Base-by-base conservation (phyloP, 2,113 vertebrate species). In the Phoxinus phoxinus region DNA sequence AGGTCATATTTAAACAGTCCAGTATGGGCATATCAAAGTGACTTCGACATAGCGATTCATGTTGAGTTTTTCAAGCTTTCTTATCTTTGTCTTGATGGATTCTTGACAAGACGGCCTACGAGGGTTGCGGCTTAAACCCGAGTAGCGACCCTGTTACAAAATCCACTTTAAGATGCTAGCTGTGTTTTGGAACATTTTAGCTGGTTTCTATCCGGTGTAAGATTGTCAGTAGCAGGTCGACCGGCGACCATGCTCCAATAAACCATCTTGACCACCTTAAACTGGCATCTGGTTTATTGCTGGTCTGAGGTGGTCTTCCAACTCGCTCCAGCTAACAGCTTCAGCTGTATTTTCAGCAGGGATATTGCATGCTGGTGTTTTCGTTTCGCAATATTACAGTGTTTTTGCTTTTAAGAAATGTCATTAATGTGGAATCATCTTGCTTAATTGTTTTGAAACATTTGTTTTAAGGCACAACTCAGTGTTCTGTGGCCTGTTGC, bases 41-140 rank as follows among this genome's bases (percentile, higher is more conserved):
- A 19, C 65, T 25, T 51, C 32, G 81, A 25, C 46, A 71, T 37
- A n/a, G 11, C 30, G 81, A 32, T 72, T 37, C 15, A 56, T 53
- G 44, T 19, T 3, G 67, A 71, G 65, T 35, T 83, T 58, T 58
- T 35, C 7, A 72, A 25, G 30, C 23, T 58, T 51, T 72, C 3
- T 53, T 37, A 83, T 41, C 13, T 37, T 72, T 83, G 80, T 83
- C 65, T 73, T 53, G 67, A 58, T 23, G 65, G 65, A 69, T 72
- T 58, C 30, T 83, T 83, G 81, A 72, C 48, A 72, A 37, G 81
- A 72, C 81, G 81, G 81, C 81, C 81, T 83, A 53, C 23, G 25
- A 51, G 81, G 78, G 11, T 83, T 83, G 46, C 46, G 44, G 30
- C 30, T 82, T 32, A 32, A 51, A 51, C 63, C 41, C 25, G 63